A percentile compares a stretch with the other conserved stretches of the same genome.
These are phyloP conservation scores for Neelides folsomi DNA, from an alignment of 2,888 invertebrate species.

Conservation along the genomic window DNA sequence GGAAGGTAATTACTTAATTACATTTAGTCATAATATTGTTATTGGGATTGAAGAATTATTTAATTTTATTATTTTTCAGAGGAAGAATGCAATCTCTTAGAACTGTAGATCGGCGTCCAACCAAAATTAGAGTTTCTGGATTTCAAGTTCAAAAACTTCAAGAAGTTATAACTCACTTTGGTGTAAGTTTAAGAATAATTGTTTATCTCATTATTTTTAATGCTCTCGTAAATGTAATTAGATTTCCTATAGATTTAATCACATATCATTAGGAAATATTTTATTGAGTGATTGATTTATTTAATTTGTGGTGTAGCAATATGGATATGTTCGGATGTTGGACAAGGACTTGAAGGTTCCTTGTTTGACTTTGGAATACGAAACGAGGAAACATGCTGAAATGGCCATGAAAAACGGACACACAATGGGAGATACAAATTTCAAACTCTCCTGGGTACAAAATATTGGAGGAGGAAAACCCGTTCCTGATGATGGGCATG, in stretches of 20 bases:
- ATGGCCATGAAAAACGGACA: slow-evolving; percentile 60
- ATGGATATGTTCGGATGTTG: slow-evolving; percentile 73
- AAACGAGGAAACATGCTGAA: slow-evolving; percentile 64
- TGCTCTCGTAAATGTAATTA: too few species aligned
- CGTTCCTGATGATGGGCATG: slow-evolving; percentile 9
- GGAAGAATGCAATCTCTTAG: slow-evolving; percentile 33
- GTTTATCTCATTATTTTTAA: too few species aligned
- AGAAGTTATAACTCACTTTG: slow-evolving; percentile 65
- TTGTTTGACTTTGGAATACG: slow-evolving; percentile 60
- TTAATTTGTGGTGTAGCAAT: slow-evolving; percentile 50
- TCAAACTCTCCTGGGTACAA: slow-evolving; percentile 41
- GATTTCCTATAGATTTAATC: too few species aligned
- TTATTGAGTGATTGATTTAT: background rate
- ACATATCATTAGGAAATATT: background rate
- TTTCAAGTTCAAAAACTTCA: slow-evolving; percentile 72
- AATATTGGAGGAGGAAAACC: slow-evolving; percentile 9
- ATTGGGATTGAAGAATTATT: background rate
- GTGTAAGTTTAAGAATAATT: slow-evolving; percentile 51
- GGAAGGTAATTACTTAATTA: slow-evolving; percentile 26
- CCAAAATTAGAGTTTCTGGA: slow-evolving; percentile 71
- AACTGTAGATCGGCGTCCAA: slow-evolving; percentile 71
- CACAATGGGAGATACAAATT: slow-evolving; percentile 52
- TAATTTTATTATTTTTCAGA: background rate
- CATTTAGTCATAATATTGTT: background rate
- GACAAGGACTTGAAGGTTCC: slow-evolving; percentile 61